Base-by-base conservation (phyloP, 2,797 vertebrate species). In the Sebastes nivosus region DNA sequence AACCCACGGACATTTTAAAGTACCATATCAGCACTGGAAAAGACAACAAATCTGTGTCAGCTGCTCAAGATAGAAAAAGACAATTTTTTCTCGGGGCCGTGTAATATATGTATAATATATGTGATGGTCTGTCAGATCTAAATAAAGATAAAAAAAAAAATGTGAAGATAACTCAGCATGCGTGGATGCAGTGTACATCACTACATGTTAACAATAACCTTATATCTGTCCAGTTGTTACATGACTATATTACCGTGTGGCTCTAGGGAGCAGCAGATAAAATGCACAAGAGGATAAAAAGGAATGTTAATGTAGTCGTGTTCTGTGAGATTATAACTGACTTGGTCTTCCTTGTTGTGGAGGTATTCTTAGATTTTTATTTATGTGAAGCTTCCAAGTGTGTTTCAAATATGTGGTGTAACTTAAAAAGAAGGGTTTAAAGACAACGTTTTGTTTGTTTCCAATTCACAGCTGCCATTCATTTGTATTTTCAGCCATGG, bases 1-100 rank as follows among this genome's bases (percentile, higher is more conserved):
- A 93, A 92, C 90, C 87, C 61, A 57, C 2, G 81, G 59, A 82
- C 88, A 88, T 89, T 90, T 93, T 87, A 10, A 77, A 79, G 83
- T 79, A 94, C 83, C 89, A 86, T 58, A 75, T 67, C 70, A 88
- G 84, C 34, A 60, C 70, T 25, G 38, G n/a, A 27, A 50, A 72
- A 54, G 66, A 66, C 54, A 75, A 75, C 13, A 18, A 64, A 81
- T 75, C 20, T 54, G 36, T 32, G 24, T 67, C 27, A 54, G 12
- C 24, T 2, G 22, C 34, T 82, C 64, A 59, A 54, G 59, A 60
- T 25, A 59, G 6, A 18, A 75, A 50, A 60, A 42, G 34, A 13
- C 22, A 1, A 2, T 42, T 42, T 42, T 66, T 66, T 42, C 66
- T 60, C 3, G 2, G 22, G 34, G 50, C 46, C 9, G 4, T 54